Percentiles rank a stretch among this genome's conserved stretches.
These are phyloP conservation scores for Probosciger aterrimus DNA, from an alignment of 2,113 vertebrate species.

Conservation along the genomic window DNA sequence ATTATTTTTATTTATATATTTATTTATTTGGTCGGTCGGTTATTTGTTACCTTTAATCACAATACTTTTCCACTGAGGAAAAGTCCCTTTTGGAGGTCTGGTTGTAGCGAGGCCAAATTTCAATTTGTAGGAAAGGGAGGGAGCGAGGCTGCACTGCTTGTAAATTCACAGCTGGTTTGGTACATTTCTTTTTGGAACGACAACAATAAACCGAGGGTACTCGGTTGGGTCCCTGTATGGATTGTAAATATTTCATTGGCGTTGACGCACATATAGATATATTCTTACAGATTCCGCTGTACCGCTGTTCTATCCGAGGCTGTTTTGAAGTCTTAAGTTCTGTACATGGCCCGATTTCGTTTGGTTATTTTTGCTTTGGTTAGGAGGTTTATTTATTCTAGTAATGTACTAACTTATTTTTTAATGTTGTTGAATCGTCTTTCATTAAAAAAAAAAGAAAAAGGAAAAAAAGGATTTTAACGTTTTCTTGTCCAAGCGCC, in stretches of 20 bases:
- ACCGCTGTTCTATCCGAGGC: conserved; percentile 88
- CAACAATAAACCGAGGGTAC: conserved; percentile 76
- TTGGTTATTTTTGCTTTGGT: neutral
- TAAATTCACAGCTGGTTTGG: conserved; percentile 85
- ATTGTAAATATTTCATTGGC: conserved; percentile 97
- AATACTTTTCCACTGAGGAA: conserved; percentile 49
- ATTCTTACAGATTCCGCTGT: conserved; percentile 95
- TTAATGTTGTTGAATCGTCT: conserved; percentile 92
- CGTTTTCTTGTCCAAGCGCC: conserved; percentile 80
- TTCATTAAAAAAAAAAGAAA: conserved; percentile 88
- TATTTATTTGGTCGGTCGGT: neutral
- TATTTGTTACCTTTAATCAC: conserved; percentile 76
- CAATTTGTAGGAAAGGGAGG: conserved; percentile 41
- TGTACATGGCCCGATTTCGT: conserved; percentile 83
- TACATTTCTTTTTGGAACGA: conserved; percentile 81
- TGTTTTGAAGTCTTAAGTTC: conserved; percentile 81
- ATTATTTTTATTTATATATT: neutral
- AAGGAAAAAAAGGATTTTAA: conserved; percentile 79
- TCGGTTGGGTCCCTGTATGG: conserved; percentile 75
- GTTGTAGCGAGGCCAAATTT: conserved; percentile 83
- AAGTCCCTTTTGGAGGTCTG: conserved; percentile 79
- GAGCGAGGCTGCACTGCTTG: conserved; percentile 81
- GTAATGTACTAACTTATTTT: conserved; percentile 93
- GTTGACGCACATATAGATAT: conserved; percentile 92
- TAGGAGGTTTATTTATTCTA: conserved; percentile 88